These are phyloP conservation scores for Acrossocheilus fasciatus DNA, from an alignment of 2,797 vertebrate genomes.

Conservation along the genomic window DNA sequence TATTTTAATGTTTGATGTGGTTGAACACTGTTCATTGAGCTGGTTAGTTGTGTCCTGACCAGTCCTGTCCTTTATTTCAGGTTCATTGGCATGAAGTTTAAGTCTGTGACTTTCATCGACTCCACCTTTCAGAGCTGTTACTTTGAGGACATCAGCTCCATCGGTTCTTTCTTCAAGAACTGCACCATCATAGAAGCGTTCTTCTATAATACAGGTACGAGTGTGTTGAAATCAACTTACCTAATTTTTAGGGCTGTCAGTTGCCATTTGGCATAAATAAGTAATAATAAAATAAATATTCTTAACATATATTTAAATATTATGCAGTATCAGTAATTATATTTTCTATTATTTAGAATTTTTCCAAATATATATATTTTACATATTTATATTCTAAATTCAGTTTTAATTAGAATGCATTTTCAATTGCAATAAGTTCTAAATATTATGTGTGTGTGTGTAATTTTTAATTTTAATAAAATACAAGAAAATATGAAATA, in stretches of 20 bases:
- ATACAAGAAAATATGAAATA: background rate
- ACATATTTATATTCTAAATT: background rate
- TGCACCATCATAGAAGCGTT: conserved; percentile 82
- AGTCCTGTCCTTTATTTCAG: conserved; percentile 71
- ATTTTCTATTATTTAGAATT: no score
- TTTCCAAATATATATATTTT: background rate
- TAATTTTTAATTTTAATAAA: no score
- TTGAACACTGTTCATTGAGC: background rate
- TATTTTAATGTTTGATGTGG: background rate
- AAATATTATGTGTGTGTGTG: background rate
- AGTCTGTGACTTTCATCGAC: conserved; percentile 91
- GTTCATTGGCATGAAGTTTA: conserved; percentile 94
- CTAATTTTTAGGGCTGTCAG: background rate
- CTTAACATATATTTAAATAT: background rate
- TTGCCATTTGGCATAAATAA: background rate
- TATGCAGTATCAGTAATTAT: no score
- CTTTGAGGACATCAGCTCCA: conserved; percentile 92
- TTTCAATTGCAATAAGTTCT: background rate
- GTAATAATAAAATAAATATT: background rate
- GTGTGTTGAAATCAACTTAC: background rate
- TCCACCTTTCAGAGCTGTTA: conserved; percentile 90
- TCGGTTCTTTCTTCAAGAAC: conserved; percentile 93
- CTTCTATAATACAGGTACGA: conserved; percentile 81
- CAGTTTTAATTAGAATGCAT: no score
- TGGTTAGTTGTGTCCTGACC: background rate